Percentiles rank a stretch among this genome's conserved stretches.
Evolutionary conservation across 2,888 invertebrate species (phyloP).

Genomic region (Acrobasis suavella): DNA sequence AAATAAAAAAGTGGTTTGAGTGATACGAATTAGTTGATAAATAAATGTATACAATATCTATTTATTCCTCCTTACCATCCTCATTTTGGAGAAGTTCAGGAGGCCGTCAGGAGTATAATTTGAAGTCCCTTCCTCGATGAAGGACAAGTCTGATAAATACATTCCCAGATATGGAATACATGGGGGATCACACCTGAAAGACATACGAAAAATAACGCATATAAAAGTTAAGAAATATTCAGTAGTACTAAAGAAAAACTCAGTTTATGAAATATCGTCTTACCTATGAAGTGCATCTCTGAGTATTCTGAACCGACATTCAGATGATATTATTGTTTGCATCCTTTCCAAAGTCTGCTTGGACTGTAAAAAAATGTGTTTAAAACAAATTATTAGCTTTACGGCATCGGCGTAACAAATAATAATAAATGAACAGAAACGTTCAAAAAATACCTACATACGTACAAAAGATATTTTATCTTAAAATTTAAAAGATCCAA

Average conservation of each 20-base stretch:
- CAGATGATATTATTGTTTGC: slow-evolving; percentile 93
- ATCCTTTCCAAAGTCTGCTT: slow-evolving; percentile 93
- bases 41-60: not conserved
- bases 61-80: slow-evolving; percentile 86
- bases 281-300: slow-evolving; percentile 91
- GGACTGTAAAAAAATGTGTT: slow-evolving; percentile 80
- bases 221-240: not conserved
- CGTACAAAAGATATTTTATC: not conserved
- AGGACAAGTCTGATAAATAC: slow-evolving; percentile 94
- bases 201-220: too few species aligned
- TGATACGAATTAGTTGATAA: too few species aligned
- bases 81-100: slow-evolving; percentile 96
- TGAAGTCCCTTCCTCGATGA: slow-evolving; percentile 96
- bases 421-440: too few species aligned
- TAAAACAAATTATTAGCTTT: not conserved
- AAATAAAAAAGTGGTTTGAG: slow-evolving; percentile 40
- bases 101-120: slow-evolving; percentile 94
- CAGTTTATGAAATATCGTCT: not conserved
- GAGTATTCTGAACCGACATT: slow-evolving; percentile 93
- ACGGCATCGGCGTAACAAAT: too few species aligned
- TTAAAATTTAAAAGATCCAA: too few species aligned
- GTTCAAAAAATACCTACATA: not conserved
- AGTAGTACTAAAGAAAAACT: not conserved
- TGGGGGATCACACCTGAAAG: slow-evolving; percentile 89
- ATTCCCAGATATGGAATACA: slow-evolving; percentile 94